Percentiles rank a stretch among this genome's conserved stretches.
Conservation (phyloP, 2,888 invertebrate genomes). For the Altica lythri region DNA sequence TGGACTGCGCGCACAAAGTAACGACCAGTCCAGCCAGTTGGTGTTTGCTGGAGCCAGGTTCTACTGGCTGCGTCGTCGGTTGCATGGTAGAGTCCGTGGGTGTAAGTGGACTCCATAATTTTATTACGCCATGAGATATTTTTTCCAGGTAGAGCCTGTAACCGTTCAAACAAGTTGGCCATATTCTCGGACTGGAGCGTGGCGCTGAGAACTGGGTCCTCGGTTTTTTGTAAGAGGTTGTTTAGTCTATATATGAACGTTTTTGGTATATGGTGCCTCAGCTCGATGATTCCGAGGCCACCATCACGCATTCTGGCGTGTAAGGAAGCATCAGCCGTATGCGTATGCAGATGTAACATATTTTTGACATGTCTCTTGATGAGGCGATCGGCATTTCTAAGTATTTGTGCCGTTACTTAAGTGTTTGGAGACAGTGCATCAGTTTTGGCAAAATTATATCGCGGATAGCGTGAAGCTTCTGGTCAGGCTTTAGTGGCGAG, state of each 20-base stretch:
- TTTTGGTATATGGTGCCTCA: constrained; percentile 40
- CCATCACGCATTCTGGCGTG: constrained; percentile 39
- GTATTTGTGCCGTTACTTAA: constrained; percentile 33
- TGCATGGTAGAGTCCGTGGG: constrained; percentile 21
- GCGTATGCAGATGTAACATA: constrained; percentile 60
- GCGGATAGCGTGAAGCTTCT: constrained; percentile 48
- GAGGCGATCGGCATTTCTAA: constrained; percentile 22
- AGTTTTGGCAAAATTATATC: too few relatives aligned
- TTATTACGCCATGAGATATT: constrained; percentile 20
- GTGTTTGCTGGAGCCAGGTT: constrained; percentile 18
- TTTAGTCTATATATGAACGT: constrained; percentile 18
- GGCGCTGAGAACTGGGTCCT: constrained; percentile 10
- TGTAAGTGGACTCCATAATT: constrained; percentile 12
- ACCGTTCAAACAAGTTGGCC: background rate
- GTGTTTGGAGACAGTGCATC: too few relatives aligned
- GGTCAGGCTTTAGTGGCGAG: constrained; percentile 54
- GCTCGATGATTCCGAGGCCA: too few relatives aligned
- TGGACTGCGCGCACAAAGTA: constrained; percentile 38
- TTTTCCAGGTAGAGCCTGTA: too few relatives aligned
- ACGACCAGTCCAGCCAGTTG: constrained; percentile 23
- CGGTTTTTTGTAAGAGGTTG: background rate
- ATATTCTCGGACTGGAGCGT: constrained; percentile 21
- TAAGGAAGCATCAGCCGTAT: constrained; percentile 45
- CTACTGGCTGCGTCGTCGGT: too few relatives aligned
- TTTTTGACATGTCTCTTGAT: background rate